These are phyloP conservation scores for Yponomeuta sedellus DNA, from an alignment of 2,888 invertebrate genomes.

Conservation along the genomic window DNA sequence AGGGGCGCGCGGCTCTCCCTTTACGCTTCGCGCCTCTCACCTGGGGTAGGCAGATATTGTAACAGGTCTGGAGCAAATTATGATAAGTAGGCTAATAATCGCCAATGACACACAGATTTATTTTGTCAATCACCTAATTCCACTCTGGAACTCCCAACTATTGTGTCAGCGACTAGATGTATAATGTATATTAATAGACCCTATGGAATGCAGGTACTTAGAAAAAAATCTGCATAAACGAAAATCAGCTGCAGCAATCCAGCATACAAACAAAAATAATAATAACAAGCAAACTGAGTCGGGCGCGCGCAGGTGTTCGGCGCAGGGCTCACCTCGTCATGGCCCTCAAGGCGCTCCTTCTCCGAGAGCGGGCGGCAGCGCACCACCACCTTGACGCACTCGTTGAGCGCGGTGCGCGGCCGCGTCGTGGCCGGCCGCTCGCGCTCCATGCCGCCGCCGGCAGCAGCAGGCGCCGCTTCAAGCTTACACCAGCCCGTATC, in stretches of 20 bases:
- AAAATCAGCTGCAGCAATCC: constrained; percentile 16
- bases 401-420: constrained; percentile 78
- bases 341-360: constrained; percentile 86
- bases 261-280: constrained; percentile 16
- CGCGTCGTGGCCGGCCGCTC: constrained; percentile 52
- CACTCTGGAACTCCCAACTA: too few relatives aligned
- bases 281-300: neutral
- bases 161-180: too few relatives aligned
- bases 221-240: neutral
- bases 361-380: constrained; percentile 96
- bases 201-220: neutral
- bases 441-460: constrained; percentile 21
- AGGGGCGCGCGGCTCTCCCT: neutral
- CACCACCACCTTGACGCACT: constrained; percentile 97
- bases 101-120: neutral
- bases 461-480: constrained; percentile 32
- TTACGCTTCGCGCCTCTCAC: neutral
- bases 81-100: too few relatives aligned
- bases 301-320: constrained; percentile 27
- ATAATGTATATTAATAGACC: too few relatives aligned
- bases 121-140: too few relatives aligned
- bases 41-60: neutral
- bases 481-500: constrained; percentile 47
- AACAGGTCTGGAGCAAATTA: too few relatives aligned
- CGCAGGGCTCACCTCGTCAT: constrained; percentile 71